Evolutionary conservation across 2,113 vertebrate genomes (phyloP), one percentile per base, ranked within the genome.

Genomic region (Zosterops lateralis): DNA sequence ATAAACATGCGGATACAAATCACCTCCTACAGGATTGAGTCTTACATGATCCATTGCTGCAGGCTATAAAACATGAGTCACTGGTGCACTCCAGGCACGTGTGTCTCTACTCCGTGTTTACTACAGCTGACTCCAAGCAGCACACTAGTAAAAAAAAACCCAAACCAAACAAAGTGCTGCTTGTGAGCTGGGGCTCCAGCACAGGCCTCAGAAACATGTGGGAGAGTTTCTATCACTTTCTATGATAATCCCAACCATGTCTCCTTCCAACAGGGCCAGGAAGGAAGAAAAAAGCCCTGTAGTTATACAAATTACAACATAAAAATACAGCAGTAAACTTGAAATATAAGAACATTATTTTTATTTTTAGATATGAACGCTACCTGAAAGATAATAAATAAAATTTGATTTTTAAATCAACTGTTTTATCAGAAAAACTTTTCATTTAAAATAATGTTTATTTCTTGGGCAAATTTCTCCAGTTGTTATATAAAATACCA

Each of bases 191-290:
- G 7, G 56, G 29, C 13, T 56, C 1, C 7, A 82, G 66, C 57
- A 72, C 2, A 40, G 21, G 53, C 17, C 48, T 79, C 66, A 65
- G 16, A n/a, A 60, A 51, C 16, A 26, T 1, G 24, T 3, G 25
- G 20, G 29, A 7, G 6, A 87, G 7, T 40, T 82, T 50, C n/a
- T 50, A n/a, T 17, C 28, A 21, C 71, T 44, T 56, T 19, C 32
- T 44, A 1, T 20, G 26, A 42, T n/a, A 31, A 5, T 10, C n/a
- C 15, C 15, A 50, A 44, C 12, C 12, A 19, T 0, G 2, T 9
- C 42, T 50, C 47, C 34, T 75, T 44, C 51, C 32, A 36, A 54
- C 7, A 73, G 50, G 13, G 34, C 28, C 65, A 82, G 22, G 65
- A 77, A 66, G 18, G 14, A 74, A 64, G 31, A 28, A 22, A 84